Conservation (phyloP, 1,140 invertebrate species). For the Eulimnadia texana region DNA sequence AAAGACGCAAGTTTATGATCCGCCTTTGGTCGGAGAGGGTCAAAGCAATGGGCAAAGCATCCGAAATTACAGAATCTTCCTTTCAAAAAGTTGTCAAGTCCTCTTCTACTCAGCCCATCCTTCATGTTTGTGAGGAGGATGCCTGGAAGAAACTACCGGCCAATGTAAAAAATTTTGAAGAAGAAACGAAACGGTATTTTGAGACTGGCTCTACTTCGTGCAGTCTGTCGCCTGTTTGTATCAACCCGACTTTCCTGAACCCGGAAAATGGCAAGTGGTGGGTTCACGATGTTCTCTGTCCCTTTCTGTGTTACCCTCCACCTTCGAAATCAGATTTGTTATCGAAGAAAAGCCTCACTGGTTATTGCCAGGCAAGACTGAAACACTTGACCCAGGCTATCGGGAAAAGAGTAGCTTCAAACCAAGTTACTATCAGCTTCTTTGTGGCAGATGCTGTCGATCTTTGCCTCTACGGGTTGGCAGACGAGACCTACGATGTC, state of each 20-base stretch:
- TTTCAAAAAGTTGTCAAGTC: neutral
- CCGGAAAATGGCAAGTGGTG: neutral
- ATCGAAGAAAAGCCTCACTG: neutral
- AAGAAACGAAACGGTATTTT: neutral
- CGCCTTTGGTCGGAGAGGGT: neutral
- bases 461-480: neutral
- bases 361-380: neutral
- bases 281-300: neutral
- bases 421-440: neutral
- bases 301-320: neutral
- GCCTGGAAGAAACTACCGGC: neutral
- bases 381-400: neutral
- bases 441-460: neutral
- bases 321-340: neutral
- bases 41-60: neutral
- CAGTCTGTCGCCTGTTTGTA: neutral
- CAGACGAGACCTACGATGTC: neutral
- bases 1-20: neutral
- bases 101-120: neutral
- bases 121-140: neutral
- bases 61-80: neutral
- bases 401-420: neutral
- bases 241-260: slow-evolving; percentile 2
- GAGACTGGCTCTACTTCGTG: neutral
- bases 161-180: neutral